Percentiles rank a stretch among this genome's conserved stretches.
These are phyloP conservation scores for Caenorhabditis zanzibari DNA, from an alignment of 2,888 invertebrate genomes.

Conservation along the genomic window DNA sequence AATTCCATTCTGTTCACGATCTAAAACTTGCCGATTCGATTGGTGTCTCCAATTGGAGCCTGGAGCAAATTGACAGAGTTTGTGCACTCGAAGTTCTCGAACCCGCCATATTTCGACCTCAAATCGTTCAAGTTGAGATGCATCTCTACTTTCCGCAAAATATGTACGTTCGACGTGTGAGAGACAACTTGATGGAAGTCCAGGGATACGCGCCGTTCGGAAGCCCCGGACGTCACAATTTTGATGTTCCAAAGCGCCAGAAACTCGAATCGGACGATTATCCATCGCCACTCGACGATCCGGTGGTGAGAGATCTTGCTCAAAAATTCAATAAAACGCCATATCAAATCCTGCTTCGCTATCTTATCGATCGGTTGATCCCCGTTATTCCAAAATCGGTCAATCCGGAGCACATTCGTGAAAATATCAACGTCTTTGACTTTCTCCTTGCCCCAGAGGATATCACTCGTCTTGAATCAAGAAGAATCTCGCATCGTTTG, in stretches of 20 bases:
- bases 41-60: constrained; percentile 89
- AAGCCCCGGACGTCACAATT: constrained; percentile 81
- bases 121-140: constrained; percentile 88
- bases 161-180: constrained; percentile 86
- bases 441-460: constrained; percentile 53
- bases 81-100: constrained; percentile 34
- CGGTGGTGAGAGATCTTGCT: constrained; percentile 84
- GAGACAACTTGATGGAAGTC: constrained; percentile 86
- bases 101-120: constrained; percentile 82
- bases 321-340: constrained; percentile 71
- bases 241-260: constrained; percentile 52
- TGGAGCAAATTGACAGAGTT: constrained; percentile 87
- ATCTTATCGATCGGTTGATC: constrained; percentile 47
- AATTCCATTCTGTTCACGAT: constrained; percentile 84
- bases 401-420: constrained; percentile 34
- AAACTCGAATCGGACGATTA: constrained; percentile 63
- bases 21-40: constrained; percentile 87
- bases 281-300: constrained; percentile 64
- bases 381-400: constrained; percentile 64
- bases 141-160: constrained; percentile 90
- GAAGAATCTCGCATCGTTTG: constrained; percentile 53
- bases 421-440: constrained; percentile 60
- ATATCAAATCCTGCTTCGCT: constrained; percentile 69
- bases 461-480: constrained; percentile 52
- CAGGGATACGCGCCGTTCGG: constrained; percentile 84